These are phyloP conservation scores for Pogoniulus pusillus DNA, from an alignment of 2,797 vertebrate species.

Conservation along the genomic window DNA sequence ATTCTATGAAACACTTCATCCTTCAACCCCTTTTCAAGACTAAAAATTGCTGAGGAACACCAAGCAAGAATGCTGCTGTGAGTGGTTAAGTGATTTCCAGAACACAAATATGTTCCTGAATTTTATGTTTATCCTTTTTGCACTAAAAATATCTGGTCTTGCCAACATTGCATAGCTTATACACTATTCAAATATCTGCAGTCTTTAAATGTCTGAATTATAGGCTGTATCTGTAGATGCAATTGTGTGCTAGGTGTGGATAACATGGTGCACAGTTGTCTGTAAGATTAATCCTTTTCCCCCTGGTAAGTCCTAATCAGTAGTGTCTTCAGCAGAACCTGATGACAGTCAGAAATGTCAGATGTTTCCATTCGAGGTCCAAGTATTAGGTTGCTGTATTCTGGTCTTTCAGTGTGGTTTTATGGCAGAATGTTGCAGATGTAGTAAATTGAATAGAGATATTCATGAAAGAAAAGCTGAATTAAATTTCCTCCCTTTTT, in stretches of 20 bases:
- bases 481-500: conserved; percentile 31
- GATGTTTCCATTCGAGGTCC: neutral
- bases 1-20: neutral
- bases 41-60: neutral
- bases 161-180: neutral
- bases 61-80: neutral
- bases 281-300: neutral
- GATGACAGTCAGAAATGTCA: neutral
- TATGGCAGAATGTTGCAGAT: neutral
- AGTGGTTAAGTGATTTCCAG: neutral
- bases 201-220: neutral
- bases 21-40: neutral
- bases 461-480: neutral
- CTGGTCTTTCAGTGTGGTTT: neutral
- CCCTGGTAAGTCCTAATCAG: neutral
- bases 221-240: neutral
- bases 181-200: neutral
- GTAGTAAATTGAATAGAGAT: neutral
- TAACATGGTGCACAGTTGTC: neutral
- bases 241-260: neutral
- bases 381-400: neutral
- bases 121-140: neutral
- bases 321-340: neutral
- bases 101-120: neutral
- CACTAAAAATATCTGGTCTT: neutral